These are phyloP conservation scores for Drosophila oshimai DNA, from an alignment of 1,140 invertebrate species.

Conservation along the genomic window DNA sequence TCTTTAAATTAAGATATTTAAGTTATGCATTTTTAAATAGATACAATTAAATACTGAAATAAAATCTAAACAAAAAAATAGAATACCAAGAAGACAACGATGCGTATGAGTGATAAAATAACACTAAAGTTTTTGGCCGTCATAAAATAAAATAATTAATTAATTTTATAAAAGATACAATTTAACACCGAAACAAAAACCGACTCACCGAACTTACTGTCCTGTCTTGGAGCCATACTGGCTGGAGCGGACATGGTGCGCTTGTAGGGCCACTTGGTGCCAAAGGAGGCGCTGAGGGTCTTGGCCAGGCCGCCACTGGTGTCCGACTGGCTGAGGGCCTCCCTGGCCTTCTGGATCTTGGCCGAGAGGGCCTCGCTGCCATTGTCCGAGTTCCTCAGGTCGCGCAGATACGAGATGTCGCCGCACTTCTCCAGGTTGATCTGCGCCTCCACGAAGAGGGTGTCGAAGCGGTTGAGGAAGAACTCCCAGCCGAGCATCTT, in stretches of 20 bases:
- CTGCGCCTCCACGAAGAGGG: constrained; percentile 97
- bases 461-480: constrained; percentile 98
- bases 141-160: too few species aligned
- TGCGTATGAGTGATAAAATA: background rate
- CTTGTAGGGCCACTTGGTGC: constrained; percentile 97
- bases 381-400: constrained; percentile 94
- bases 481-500: constrained; percentile 98
- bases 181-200: too few species aligned
- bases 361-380: constrained; percentile 94
- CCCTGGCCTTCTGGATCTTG: constrained; percentile 94
- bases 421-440: constrained; percentile 92
- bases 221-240: constrained; percentile 90
- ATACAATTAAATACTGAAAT: too few species aligned
- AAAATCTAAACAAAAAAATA: too few species aligned
- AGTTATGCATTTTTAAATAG: too few species aligned
- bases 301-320: constrained; percentile 85
- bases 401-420: constrained; percentile 92
- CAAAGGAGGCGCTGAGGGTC: constrained; percentile 94
- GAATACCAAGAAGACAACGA: background rate
- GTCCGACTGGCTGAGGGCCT: constrained; percentile 90
- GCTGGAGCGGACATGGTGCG: constrained; percentile 95
- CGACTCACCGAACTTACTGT: constrained; percentile 89
- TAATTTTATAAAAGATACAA: too few species aligned
- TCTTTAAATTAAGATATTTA: too few species aligned
- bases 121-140: too few species aligned